Conservation (phyloP, 1,140 invertebrate species). For the Caerostris extrusa region DNA sequence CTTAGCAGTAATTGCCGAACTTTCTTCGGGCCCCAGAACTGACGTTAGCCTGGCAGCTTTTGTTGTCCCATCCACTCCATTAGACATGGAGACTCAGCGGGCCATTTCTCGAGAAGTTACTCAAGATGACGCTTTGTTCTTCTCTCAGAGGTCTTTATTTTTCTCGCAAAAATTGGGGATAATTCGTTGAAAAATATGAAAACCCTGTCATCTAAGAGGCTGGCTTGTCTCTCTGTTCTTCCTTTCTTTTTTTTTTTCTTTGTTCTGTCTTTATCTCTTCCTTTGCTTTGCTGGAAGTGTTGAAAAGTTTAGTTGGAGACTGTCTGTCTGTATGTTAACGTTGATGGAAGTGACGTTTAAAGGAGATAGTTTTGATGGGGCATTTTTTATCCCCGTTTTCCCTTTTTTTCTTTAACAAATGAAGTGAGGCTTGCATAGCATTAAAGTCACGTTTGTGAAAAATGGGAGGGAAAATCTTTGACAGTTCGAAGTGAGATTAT, state of each 20-base stretch:
- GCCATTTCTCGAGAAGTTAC: neutral
- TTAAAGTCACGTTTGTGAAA: neutral
- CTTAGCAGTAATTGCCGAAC: constrained; percentile 45
- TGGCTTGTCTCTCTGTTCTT: neutral
- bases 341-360: neutral
- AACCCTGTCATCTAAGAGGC: constrained; percentile 16
- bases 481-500: neutral
- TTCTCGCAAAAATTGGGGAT: neutral
- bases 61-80: constrained; percentile 36
- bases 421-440: neutral
- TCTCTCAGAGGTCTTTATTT: constrained; percentile 3
- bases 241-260: neutral
- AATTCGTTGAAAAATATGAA: constrained; percentile 51
- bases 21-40: neutral
- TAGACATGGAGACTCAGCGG: neutral
- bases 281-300: neutral
- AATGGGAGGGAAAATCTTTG: neutral
- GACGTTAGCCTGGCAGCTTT: neutral
- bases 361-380: constrained; percentile 11
- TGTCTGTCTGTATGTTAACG: neutral
- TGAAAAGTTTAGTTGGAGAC: constrained; percentile 5
- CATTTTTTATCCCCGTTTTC: neutral
- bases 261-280: neutral
- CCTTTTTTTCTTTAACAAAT: neutral
- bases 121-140: neutral